Evolutionary conservation across 2,888 invertebrate species (phyloP).

Genomic region (Drosophila paranaensis): DNA sequence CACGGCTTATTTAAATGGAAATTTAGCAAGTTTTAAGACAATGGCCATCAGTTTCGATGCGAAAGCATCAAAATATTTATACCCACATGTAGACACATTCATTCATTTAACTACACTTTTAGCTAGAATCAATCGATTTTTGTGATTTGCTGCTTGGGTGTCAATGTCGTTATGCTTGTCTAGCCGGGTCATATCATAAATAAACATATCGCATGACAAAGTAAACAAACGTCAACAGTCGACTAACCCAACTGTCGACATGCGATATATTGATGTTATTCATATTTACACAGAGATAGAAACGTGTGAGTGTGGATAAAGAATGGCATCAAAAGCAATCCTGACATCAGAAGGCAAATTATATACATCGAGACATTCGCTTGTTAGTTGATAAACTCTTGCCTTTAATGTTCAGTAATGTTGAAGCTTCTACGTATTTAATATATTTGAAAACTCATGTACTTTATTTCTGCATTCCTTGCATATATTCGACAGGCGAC

Average conservation of each 20-base stretch:
- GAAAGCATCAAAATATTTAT: background rate
- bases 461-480: background rate
- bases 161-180: background rate
- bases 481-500: background rate
- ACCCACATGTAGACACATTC: too few relatives aligned
- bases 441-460: too few relatives aligned
- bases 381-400: background rate
- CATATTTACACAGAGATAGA: background rate
- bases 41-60: slow-evolving; percentile 3
- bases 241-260: slow-evolving; percentile 13
- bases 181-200: slow-evolving; percentile 25
- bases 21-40: slow-evolving; percentile 29
- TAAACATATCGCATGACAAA: slow-evolving; percentile 45
- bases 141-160: slow-evolving; percentile 8
- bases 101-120: background rate
- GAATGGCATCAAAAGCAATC: background rate
- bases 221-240: slow-evolving; percentile 24
- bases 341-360: background rate
- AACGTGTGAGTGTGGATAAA: background rate
- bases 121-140: slow-evolving; percentile 28
- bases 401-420: background rate
- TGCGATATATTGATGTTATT: slow-evolving; percentile 4
- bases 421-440: too few relatives aligned
- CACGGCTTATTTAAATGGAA: slow-evolving; percentile 29
- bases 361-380: background rate